Base-by-base conservation (phyloP, 2,113 vertebrate species). In the Hemiscyllium ocellatum region DNA sequence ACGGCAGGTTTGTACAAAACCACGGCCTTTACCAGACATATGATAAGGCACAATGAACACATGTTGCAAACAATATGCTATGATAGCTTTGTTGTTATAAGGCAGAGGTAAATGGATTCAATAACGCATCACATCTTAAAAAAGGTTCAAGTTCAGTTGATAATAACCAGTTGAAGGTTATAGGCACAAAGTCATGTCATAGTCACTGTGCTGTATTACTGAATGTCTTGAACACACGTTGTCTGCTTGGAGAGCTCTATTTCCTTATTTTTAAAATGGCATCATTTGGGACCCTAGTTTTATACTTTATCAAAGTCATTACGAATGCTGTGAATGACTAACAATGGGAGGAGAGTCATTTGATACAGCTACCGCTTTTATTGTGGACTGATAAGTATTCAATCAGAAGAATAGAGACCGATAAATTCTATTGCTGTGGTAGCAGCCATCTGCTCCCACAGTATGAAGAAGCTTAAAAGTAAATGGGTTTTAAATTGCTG, bases 211-310 rank as follows among this genome's bases (percentile, higher is more conserved):
- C 8, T 87, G 85, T 19, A 52, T 87, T 50, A 2, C 24, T 87
- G 47, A 17, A 42, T 0, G 20, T n/a, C 7, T 26, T 50, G 85
- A 10, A 87, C 26, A 19, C 24, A 87, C 33, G 72, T 33, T 24
- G 85, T 93, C n/a, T 93, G 90, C 47, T 93, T 93, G 90, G 68
- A 68, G 90, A 93, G 56, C 33, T 93, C 47, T n/a, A 68, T 93
- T 66, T 66, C 20, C 37, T 66, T n/a, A 91, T 66, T 65, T 91
- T 66, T 19, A 65, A 65, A 66, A n/a, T 47, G 33, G 12, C 26
- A 68, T 68, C n/a, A 68, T 93, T 93, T 93, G 90, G 61, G 61
- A 93, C n/a, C 33, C 61, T n/a, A 15, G 15, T 66, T 93, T 66
- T 93, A 93, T 37, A 7, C 90, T 37, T 37, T n/a, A 68, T 8